These are phyloP conservation scores for Gryllus longicercus DNA, from an alignment of 2,888 invertebrate species.

Conservation along the genomic window DNA sequence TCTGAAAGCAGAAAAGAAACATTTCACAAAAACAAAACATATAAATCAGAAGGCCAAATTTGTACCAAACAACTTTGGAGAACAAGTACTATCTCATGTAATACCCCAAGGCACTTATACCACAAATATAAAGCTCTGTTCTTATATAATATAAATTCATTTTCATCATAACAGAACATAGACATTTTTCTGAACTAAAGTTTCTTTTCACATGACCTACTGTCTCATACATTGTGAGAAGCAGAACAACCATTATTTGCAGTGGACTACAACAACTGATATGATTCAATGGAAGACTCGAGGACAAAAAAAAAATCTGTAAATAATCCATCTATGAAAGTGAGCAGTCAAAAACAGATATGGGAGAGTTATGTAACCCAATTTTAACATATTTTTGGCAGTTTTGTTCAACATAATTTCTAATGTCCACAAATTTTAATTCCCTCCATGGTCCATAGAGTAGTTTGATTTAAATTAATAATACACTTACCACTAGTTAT, in stretches of 20 bases:
- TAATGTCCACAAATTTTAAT: too few relatives aligned
- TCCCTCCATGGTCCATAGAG: too few relatives aligned
- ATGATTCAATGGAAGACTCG: neutral
- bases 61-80: neutral
- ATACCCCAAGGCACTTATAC: conserved; percentile 11
- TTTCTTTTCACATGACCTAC: neutral
- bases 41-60: neutral
- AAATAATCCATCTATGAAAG: neutral
- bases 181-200: neutral
- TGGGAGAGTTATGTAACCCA: too few relatives aligned
- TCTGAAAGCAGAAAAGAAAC: neutral
- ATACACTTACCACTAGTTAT: neutral
- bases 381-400: too few relatives aligned
- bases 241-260: neutral
- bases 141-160: neutral
- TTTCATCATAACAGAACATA: neutral
- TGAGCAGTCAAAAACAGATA: too few relatives aligned
- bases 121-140: conserved; percentile 11
- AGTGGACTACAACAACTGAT: neutral
- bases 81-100: neutral
- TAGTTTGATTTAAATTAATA: neutral
- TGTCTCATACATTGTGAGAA: neutral
- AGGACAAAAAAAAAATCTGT: neutral
- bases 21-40: neutral
- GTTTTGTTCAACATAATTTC: too few relatives aligned